Evolutionary conservation across 2,797 vertebrate species (phyloP).

Genomic region (Limosa lapponica): DNA sequence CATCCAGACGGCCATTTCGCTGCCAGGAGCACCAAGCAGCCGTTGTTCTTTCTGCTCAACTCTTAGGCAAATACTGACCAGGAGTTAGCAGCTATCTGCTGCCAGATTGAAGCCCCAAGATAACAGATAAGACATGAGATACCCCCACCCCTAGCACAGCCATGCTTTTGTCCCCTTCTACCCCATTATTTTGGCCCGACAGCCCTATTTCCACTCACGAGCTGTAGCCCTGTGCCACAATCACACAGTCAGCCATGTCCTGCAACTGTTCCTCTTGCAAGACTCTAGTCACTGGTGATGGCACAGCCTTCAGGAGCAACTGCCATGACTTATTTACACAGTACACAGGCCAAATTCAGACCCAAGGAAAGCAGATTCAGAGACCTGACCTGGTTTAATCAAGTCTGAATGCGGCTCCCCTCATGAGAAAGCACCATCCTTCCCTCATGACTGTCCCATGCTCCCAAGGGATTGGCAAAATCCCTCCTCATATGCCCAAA

Average conservation of each 20-base stretch:
- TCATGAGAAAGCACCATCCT: not conserved
- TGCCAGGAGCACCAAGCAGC: fast-evolving
- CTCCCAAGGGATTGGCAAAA: not conserved
- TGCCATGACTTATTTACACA: not conserved
- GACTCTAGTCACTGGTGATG: fast-evolving
- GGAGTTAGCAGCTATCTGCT: not conserved
- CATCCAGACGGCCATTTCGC: not conserved
- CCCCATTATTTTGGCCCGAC: fast-evolving
- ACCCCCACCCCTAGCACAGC: not conserved
- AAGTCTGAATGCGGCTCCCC: not conserved
- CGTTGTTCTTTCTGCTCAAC: not conserved
- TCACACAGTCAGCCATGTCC: not conserved
- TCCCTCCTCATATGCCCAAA: not conserved
- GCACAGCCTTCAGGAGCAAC: not conserved
- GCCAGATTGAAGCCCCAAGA: not conserved
- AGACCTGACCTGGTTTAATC: not conserved
- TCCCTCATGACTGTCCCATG: fast-evolving
- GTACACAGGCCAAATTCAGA: not conserved
- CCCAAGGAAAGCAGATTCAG: not conserved
- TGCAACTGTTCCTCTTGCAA: not conserved
- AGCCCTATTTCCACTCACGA: not conserved
- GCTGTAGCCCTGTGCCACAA: not conserved
- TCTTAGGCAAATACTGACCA: not conserved
- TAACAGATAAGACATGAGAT: not conserved
- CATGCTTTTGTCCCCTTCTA: not conserved